A percentile compares a stretch with the other conserved stretches of the same genome.
These are phyloP conservation scores for Leucoraja erinaceus DNA, from an alignment of 2,113 vertebrate species.

Conservation along the genomic window DNA sequence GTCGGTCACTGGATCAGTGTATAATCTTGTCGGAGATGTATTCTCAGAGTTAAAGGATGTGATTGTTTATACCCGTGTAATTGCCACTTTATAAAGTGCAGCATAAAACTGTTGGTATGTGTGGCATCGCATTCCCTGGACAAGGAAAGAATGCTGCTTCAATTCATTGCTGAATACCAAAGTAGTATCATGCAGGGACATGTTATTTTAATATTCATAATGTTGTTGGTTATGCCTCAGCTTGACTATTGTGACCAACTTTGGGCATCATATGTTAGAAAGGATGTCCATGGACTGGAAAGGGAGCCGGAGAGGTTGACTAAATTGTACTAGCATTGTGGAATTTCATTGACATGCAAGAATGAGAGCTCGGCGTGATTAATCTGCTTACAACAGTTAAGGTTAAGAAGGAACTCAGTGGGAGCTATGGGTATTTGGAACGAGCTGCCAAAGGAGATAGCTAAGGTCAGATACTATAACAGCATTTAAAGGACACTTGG, in stretches of 20 bases:
- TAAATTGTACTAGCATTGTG: no score
- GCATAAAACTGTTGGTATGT: background rate
- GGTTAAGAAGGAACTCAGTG: no score
- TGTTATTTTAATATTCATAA: constrained; percentile 5
- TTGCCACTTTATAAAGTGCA: background rate
- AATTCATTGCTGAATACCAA: background rate
- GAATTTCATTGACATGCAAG: no score
- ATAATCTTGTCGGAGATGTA: background rate
- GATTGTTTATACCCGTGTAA: background rate
- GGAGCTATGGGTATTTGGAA: background rate
- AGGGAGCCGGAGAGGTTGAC: no score
- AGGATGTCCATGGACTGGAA: no score
- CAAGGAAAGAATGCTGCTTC: background rate
- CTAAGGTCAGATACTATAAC: no score
- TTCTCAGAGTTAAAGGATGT: background rate
- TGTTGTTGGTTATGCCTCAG: background rate
- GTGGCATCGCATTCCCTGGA: background rate
- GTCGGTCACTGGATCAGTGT: background rate
- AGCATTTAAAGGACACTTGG: no score
- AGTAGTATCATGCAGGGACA: background rate
- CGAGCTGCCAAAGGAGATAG: no score
- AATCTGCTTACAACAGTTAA: no score
- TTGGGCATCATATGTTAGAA: background rate
- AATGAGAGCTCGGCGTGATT: no score
- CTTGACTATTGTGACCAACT: background rate